Evolutionary conservation across 1,140 invertebrate species (phyloP).

Genomic region (Drosophila tropicalis): DNA sequence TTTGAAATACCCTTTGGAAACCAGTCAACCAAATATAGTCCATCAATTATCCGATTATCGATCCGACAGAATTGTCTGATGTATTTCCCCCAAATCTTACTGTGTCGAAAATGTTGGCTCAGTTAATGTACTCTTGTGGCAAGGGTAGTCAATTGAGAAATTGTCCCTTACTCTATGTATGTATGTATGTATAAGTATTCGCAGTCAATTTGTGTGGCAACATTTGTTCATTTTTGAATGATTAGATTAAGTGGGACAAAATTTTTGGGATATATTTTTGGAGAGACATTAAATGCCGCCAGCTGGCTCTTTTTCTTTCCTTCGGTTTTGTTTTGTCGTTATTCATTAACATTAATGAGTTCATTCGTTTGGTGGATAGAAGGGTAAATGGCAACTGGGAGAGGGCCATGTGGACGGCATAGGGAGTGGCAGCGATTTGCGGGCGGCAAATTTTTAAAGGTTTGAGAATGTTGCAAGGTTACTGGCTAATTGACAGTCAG

Average conservation of each 20-base stretch:
- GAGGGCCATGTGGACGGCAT: too few species aligned
- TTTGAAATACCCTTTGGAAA: neutral
- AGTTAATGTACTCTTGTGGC: neutral
- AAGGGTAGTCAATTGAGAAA: too few species aligned
- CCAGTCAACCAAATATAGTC: neutral
- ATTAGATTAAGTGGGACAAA: constrained; percentile 33
- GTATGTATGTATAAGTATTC: too few species aligned
- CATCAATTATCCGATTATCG: neutral
- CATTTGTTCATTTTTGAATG: neutral
- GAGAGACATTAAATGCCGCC: constrained; percentile 62
- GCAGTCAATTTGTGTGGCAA: too few species aligned
- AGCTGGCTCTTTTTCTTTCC: neutral
- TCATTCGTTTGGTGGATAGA: constrained; percentile 42
- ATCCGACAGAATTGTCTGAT: too few species aligned
- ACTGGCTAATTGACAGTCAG: constrained; percentile 67
- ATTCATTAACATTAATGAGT: constrained; percentile 79
- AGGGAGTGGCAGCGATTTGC: too few species aligned
- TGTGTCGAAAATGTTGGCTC: neutral
- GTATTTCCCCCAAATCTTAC: too few species aligned
- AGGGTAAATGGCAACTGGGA: too few species aligned
- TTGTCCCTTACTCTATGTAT: too few species aligned
- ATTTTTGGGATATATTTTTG: constrained; percentile 34
- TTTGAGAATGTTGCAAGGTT: constrained; percentile 66
- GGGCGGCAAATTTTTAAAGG: constrained; percentile 67
- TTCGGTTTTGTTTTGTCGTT: constrained; percentile 51